Evolutionary conservation across 2,113 vertebrate genomes (phyloP).

Genomic region (Acanthochromis polyacanthus): DNA sequence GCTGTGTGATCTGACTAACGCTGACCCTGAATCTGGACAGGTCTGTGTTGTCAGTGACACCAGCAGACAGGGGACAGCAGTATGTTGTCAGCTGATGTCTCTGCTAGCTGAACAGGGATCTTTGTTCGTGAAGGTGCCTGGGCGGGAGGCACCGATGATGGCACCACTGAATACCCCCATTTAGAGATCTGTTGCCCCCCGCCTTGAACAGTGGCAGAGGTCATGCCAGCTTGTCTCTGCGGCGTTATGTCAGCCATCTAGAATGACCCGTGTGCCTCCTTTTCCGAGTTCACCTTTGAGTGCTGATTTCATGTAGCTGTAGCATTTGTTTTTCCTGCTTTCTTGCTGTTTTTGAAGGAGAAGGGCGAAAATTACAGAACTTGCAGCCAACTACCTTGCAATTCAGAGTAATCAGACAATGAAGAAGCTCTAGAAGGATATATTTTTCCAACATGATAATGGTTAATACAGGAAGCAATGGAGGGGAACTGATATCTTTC

Average conservation of each 20-base stretch:
- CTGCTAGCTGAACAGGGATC: constrained; percentile 46
- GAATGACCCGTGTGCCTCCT: constrained; percentile 28
- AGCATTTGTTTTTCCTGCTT: too few species aligned
- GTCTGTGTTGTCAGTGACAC: constrained; percentile 29
- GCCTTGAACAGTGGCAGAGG: constrained; percentile 25
- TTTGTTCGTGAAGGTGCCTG: constrained; percentile 62
- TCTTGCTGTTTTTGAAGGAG: too few species aligned
- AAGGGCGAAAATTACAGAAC: too few species aligned
- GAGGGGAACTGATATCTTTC: not conserved
- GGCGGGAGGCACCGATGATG: constrained; percentile 56
- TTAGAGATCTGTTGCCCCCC: constrained; percentile 46
- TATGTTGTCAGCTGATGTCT: constrained; percentile 34
- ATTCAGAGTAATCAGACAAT: too few species aligned
- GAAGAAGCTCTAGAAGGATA: too few species aligned
- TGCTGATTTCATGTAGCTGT: not conserved
- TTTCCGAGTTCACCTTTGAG: not conserved
- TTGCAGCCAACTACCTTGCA: too few species aligned
- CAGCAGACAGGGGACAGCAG: constrained; percentile 34
- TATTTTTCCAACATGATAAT: too few species aligned
- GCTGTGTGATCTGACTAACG: not conserved
- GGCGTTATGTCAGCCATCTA: constrained; percentile 33
- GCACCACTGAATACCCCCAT: constrained; percentile 65
- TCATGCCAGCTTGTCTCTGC: constrained; percentile 24
- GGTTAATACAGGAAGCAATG: too few species aligned
- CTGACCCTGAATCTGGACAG: constrained; percentile 23